phyloP scores from a whole-genome alignment of 2,888 invertebrate genomes.

The Callimorpha dominula region DNA sequence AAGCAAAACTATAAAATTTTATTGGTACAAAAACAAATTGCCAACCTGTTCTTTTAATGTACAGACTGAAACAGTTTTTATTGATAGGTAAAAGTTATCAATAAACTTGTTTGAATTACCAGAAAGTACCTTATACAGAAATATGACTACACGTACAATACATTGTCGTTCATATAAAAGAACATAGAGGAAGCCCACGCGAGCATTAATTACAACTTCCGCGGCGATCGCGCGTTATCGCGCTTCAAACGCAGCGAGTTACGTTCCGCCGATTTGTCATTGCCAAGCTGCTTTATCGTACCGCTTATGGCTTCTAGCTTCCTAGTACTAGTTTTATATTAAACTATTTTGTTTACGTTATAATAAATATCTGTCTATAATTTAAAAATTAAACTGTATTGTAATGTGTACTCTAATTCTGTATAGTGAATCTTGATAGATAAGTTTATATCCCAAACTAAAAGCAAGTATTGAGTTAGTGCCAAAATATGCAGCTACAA shows the following conservation, averaged over 20 bases:
- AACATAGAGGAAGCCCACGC: slow-evolving; percentile 65
- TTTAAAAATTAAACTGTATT: too few relatives aligned
- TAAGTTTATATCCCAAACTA: slow-evolving; percentile 4
- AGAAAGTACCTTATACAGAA: background rate
- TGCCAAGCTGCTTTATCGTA: slow-evolving; percentile 54
- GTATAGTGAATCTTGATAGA: background rate
- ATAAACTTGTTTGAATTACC: background rate
- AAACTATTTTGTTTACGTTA: too few relatives aligned
- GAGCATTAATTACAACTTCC: slow-evolving; percentile 75
- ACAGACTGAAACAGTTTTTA: background rate
- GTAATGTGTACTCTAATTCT: background rate
- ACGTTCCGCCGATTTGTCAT: slow-evolving; percentile 58
- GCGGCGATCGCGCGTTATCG: slow-evolving; percentile 67
- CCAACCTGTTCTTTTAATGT: background rate
- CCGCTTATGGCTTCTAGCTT: slow-evolving; percentile 39
- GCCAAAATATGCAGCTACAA: slow-evolving; percentile 36
- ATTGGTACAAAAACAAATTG: background rate
- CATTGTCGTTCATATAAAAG: slow-evolving; percentile 15
- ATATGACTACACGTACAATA: background rate
- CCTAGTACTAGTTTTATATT: slow-evolving; percentile 1
- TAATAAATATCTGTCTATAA: background rate
- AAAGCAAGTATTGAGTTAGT: slow-evolving; percentile 18
- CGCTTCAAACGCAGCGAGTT: slow-evolving; percentile 48
- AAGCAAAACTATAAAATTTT: too few relatives aligned
- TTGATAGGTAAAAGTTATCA: background rate